These are phyloP conservation scores for rabbit (Oryctolagus cuniculus) DNA, from an alignment of 2,113 vertebrate genomes.

Conservation along the genomic window mOryCun1.1 NC_091436.1:16479001-16479500, in stretches of 20 bases:
- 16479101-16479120: not conserved
- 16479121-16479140: not conserved
- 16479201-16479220: not conserved
- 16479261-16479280: not conserved
- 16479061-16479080: not conserved
- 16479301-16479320: not conserved
- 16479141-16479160: not conserved
- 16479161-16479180: not conserved
- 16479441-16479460: not conserved
- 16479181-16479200: not conserved
- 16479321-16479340: not conserved
- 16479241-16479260: not conserved
- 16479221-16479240: not conserved
- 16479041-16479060: not conserved
- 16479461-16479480: not conserved
- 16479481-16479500: not conserved
- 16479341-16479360: not conserved
- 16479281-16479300: not conserved
- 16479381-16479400: not conserved
- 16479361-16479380: not conserved
- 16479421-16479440: not conserved
- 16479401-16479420: not conserved
- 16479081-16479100: not conserved
- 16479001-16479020: not conserved
- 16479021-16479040: not conserved